Evolutionary conservation across 2,888 invertebrate species (phyloP).

Genomic region (Polydrusus cervinus): DNA sequence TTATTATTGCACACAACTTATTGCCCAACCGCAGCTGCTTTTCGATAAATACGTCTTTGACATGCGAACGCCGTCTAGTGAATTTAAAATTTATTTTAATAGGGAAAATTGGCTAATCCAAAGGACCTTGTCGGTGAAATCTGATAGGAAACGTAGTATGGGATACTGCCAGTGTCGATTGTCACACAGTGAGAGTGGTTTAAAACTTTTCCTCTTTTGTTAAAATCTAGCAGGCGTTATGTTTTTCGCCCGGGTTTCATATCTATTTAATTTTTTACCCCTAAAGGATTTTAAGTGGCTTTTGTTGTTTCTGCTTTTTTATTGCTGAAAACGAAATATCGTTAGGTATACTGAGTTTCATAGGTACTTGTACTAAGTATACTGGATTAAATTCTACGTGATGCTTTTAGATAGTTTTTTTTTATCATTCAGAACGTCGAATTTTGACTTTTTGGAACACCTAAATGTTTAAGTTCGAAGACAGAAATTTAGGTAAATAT

Average conservation of each 20-base stretch:
- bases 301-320: too few species aligned
- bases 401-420: too few species aligned
- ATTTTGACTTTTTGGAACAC: too few species aligned
- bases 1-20: constrained; percentile 58
- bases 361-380: too few species aligned
- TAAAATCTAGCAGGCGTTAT: too few species aligned
- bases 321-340: too few species aligned
- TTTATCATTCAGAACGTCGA: too few species aligned
- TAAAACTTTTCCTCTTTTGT: too few species aligned
- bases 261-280: neutral
- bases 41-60: constrained; percentile 47
- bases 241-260: neutral
- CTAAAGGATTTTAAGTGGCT: neutral
- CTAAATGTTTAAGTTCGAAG: too few species aligned
- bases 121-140: constrained; percentile 21
- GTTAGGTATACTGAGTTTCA: too few species aligned
- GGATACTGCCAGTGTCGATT: neutral
- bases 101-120: constrained; percentile 40
- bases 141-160: constrained; percentile 18
- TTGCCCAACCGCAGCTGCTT: constrained; percentile 41
- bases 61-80: constrained; percentile 43
- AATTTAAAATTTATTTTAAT: constrained; percentile 28
- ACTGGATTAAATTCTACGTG: too few species aligned
- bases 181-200: neutral
- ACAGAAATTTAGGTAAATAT: too few species aligned